phyloP scores from a whole-genome alignment of 2,888 invertebrate genomes.

The Lasioglossum figueresi region DNA sequence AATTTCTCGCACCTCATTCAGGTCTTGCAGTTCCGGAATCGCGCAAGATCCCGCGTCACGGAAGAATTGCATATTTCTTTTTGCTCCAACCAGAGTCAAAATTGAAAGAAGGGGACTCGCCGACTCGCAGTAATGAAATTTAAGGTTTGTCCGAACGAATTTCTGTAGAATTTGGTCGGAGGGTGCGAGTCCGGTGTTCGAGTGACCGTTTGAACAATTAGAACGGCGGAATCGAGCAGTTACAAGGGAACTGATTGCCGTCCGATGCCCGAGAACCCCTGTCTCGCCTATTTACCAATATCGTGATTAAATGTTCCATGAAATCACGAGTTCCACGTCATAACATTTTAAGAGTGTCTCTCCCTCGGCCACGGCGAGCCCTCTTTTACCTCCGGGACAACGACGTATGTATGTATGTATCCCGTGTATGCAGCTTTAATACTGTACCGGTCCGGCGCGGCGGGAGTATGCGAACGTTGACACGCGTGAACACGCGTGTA shows the following conservation, averaged over 20 bases:
- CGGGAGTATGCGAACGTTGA: conserved; percentile 60
- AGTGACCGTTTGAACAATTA: not conserved
- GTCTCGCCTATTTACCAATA: conserved; percentile 80
- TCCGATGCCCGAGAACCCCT: conserved; percentile 66
- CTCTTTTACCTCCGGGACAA: conserved; percentile 55
- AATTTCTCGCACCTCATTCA: not conserved
- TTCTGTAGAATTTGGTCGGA: not conserved
- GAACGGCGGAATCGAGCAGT: not conserved
- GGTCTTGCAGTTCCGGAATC: no score
- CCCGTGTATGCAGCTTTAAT: conserved; percentile 69
- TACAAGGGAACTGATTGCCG: not conserved
- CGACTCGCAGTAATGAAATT: not conserved
- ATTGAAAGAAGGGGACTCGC: not conserved
- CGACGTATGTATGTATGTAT: conserved; percentile 31
- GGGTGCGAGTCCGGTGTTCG: not conserved
- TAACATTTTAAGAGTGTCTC: conserved; percentile 82
- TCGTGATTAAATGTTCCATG: conserved; percentile 83
- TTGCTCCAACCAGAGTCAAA: not conserved
- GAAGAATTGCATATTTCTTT: not conserved
- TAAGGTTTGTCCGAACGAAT: not conserved
- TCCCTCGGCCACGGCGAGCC: conserved; percentile 34
- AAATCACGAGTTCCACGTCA: conserved; percentile 83
- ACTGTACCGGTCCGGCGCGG: conserved; percentile 67
- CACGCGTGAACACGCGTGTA: conserved; percentile 43
- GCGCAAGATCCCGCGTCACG: no score